These are phyloP conservation scores for Meghimatium bilineatum DNA, from an alignment of 2,888 invertebrate species.

Conservation along the genomic window DNA sequence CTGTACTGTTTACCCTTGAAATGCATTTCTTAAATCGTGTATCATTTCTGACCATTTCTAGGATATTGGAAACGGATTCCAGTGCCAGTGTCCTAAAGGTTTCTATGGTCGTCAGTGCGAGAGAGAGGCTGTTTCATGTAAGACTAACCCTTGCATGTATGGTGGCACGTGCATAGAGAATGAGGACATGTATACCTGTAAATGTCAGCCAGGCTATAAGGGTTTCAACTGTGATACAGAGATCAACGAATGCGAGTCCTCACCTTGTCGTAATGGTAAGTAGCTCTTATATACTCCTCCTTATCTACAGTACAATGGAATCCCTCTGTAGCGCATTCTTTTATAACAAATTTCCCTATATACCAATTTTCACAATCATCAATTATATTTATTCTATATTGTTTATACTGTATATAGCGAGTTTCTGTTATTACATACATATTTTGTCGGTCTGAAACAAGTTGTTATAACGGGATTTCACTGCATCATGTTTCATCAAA, in stretches of 20 bases:
- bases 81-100: slow-evolving; percentile 89
- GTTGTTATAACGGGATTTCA: no score
- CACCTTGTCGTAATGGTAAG: slow-evolving; percentile 80
- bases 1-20: no score
- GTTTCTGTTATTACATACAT: no score
- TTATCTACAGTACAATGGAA: no score
- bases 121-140: slow-evolving; percentile 85
- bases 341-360: no score
- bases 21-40: background rate
- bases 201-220: slow-evolving; percentile 88
- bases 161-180: slow-evolving; percentile 79
- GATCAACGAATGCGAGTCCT: slow-evolving; percentile 76
- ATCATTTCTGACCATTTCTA: slow-evolving; percentile 46
- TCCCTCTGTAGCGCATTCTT: no score
- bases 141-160: slow-evolving; percentile 88
- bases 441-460: no score
- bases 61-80: slow-evolving; percentile 78
- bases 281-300: background rate
- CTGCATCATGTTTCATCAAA: no score
- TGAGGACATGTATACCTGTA: slow-evolving; percentile 82
- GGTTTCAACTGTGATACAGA: slow-evolving; percentile 87
- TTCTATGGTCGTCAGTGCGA: slow-evolving; percentile 92
- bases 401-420: no score
- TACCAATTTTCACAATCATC: no score
- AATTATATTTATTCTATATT: no score